phyloP scores from a whole-genome alignment of 2,797 vertebrate genomes.

The Hippocampus kuda region DNA sequence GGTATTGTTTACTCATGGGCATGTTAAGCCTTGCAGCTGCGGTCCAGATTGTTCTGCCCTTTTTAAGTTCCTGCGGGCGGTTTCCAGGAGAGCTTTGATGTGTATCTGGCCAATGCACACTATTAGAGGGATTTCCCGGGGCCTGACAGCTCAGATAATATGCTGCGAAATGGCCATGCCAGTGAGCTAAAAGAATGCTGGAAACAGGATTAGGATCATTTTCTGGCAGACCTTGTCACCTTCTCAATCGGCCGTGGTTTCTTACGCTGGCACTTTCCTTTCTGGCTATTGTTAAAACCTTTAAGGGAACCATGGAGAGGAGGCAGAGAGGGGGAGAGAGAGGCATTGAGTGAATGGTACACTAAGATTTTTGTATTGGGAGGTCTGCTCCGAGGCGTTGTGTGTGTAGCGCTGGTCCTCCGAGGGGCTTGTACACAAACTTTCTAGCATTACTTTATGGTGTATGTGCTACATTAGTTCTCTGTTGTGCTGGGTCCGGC shows the following conservation, averaged over 20 bases:
- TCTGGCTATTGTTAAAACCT: conserved; percentile 67
- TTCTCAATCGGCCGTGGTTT: conserved; percentile 77
- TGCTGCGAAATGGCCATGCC: conserved; percentile 65
- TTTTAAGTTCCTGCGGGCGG: conserved; percentile 47
- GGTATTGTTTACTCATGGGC: background rate
- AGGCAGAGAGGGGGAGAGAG: conserved; percentile 44
- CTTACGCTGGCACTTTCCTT: conserved; percentile 73
- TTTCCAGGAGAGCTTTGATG: conserved; percentile 80
- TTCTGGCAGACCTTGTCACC: conserved; percentile 85
- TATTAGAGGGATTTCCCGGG: conserved; percentile 77
- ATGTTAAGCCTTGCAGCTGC: conserved; percentile 21
- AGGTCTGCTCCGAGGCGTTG: conserved; percentile 34
- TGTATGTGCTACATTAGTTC: background rate
- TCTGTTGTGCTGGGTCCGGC: background rate
- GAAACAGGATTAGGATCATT: conserved; percentile 94
- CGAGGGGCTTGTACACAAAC: background rate
- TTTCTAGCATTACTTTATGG: background rate
- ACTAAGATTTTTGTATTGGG: conserved; percentile 63
- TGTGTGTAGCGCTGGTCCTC: background rate
- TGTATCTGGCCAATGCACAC: conserved; percentile 75
- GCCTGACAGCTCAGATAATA: conserved; percentile 73
- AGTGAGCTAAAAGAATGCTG: conserved; percentile 77
- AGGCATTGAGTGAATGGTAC: conserved; percentile 66
- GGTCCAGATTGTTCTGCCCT: conserved; percentile 29
- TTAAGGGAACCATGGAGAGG: conserved; percentile 59